These are phyloP conservation scores for Nemopilema nomurai DNA, from an alignment of 30 jellyfish, hydroid and myxozoan genomes.

Conservation along the genomic window DNA sequence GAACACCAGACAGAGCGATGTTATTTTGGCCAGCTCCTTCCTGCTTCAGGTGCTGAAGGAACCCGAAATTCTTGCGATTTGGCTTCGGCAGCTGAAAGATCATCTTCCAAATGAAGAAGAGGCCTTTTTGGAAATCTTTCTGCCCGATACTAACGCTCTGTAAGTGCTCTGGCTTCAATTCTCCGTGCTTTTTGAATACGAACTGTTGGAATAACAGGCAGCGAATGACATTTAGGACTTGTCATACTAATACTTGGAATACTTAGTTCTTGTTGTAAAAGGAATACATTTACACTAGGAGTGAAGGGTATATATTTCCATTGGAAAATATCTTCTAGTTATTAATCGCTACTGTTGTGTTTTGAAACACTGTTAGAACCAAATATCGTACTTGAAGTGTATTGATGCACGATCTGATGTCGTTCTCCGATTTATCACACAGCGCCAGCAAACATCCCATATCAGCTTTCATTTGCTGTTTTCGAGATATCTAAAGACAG, in stretches of 20 bases:
- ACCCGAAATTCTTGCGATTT: constrained; percentile 39
- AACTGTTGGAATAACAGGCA: constrained; percentile 52
- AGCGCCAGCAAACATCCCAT: constrained; percentile 86
- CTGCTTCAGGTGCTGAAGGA: constrained; percentile 18
- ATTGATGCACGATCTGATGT: constrained; percentile 93
- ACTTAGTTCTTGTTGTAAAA: too few relatives aligned
- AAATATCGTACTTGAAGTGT: constrained; percentile 86
- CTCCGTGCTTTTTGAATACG: constrained; percentile 77
- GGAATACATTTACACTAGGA: too few relatives aligned
- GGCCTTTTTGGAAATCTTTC: constrained; percentile 85
- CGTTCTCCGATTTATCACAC: constrained; percentile 92
- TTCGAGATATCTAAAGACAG: constrained; percentile 72
- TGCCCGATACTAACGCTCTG: constrained; percentile 85
- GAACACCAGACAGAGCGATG: constrained; percentile 51
- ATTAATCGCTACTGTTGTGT: too few relatives aligned
- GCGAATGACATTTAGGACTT: neutral
- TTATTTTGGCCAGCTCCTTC: constrained; percentile 22
- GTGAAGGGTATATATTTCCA: too few relatives aligned
- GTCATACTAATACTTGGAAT: too few relatives aligned
- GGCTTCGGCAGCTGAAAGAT: constrained; percentile 87
- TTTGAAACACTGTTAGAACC: too few relatives aligned
- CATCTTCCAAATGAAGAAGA: constrained; percentile 58
- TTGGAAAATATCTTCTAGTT: too few relatives aligned
- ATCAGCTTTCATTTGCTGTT: constrained; percentile 81
- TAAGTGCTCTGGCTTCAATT: constrained; percentile 72